Percentiles rank a stretch among this genome's conserved stretches.
Evolutionary conservation across 2,797 vertebrate species (phyloP).

Genomic region (Anniella stebbinsi): DNA sequence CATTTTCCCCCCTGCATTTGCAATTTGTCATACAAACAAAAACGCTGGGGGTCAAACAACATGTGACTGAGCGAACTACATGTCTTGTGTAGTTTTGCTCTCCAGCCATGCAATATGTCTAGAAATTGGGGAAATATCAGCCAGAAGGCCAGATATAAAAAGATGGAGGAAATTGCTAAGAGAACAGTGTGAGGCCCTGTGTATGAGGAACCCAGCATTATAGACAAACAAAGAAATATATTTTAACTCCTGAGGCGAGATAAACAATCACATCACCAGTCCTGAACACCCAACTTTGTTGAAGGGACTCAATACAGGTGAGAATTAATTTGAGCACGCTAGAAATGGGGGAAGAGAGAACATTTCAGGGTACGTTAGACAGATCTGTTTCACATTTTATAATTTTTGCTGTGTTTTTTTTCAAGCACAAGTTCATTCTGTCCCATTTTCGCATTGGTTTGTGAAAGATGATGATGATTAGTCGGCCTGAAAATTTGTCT

Average conservation of each 20-base stretch:
- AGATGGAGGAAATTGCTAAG: background rate
- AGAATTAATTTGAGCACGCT: background rate
- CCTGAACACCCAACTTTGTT: background rate
- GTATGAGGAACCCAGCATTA: too few relatives aligned
- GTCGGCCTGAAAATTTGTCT: too few relatives aligned
- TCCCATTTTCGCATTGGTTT: too few relatives aligned
- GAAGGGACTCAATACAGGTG: too few relatives aligned
- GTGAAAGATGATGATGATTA: background rate
- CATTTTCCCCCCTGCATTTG: background rate
- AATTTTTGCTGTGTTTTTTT: too few relatives aligned
- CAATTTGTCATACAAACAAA: background rate
- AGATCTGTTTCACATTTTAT: too few relatives aligned
- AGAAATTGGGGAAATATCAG: background rate
- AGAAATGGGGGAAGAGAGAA: background rate
- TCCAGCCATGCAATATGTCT: background rate
- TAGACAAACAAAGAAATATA: too few relatives aligned
- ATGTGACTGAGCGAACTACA: background rate
- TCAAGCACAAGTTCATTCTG: too few relatives aligned
- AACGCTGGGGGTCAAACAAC: background rate
- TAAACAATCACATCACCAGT: background rate
- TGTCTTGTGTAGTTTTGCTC: background rate
- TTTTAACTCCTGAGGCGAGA: background rate
- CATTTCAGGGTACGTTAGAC: background rate
- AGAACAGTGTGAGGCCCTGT: background rate
- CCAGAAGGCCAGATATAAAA: background rate